Conservation (phyloP, 2,888 invertebrate genomes). For the Peribatodes rhomboidaria region DNA sequence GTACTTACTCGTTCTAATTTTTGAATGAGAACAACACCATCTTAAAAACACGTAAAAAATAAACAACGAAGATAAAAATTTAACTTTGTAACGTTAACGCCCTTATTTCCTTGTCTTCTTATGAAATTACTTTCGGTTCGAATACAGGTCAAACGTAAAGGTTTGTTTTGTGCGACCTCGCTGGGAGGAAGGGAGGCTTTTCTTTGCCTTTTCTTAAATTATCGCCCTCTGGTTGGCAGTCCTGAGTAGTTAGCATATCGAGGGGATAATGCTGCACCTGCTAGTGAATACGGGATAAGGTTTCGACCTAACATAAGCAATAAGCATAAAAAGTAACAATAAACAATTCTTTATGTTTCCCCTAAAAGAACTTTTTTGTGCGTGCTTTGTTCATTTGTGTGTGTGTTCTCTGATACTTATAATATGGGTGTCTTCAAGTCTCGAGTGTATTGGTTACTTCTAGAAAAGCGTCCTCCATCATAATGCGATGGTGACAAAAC, state of each 20-base stretch:
- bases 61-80: neutral
- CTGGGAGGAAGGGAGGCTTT: conserved; percentile 23
- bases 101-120: conserved; percentile 41
- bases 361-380: neutral
- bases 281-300: conserved; percentile 36
- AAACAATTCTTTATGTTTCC: neutral
- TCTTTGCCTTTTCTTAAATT: conserved; percentile 38
- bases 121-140: conserved; percentile 39
- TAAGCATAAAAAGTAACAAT: neutral
- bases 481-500: too few species aligned
- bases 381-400: too few species aligned
- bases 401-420: too few species aligned
- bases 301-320: neutral
- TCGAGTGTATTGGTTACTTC: too few species aligned
- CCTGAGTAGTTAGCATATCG: conserved; percentile 44
- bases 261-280: conserved; percentile 43
- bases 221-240: conserved; percentile 44
- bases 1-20: too few species aligned
- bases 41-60: neutral
- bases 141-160: conserved; percentile 36
- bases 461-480: too few species aligned
- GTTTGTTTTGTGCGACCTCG: conserved; percentile 44
- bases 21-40: too few species aligned
- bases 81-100: conserved; percentile 28
- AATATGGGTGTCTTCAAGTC: too few species aligned